A percentile compares a stretch with the other conserved stretches of the same genome.
phyloP scores from a whole-genome alignment of 2,113 vertebrate genomes.

The Andinoacara biseriatus region DNA sequence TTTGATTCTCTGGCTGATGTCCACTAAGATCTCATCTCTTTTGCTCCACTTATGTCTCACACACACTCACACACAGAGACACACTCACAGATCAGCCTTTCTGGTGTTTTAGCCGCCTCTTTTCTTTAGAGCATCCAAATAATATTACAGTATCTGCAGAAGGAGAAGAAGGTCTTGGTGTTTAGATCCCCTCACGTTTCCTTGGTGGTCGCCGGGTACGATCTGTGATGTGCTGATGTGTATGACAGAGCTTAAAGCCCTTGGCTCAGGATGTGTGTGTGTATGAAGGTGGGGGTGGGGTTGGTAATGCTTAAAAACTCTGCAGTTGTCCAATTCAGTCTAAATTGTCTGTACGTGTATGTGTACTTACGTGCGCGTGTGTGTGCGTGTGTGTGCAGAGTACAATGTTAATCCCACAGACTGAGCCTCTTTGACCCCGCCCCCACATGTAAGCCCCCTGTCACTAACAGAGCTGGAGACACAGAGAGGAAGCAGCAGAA shows the following conservation, averaged over 20 bases:
- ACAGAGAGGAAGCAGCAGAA: conserved; percentile 34
- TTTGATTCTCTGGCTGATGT: conserved; percentile 28
- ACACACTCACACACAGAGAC: not conserved
- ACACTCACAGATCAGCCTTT: not conserved
- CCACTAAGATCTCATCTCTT: conserved; percentile 63
- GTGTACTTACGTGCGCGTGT: not conserved
- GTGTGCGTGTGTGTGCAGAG: conserved; percentile 40
- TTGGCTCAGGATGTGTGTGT: conserved; percentile 47
- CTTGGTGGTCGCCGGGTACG: conserved; percentile 9
- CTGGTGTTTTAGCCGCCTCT: not conserved
- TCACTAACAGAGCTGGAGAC: conserved; percentile 41
- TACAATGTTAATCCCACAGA: conserved; percentile 75
- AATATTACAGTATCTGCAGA: not conserved
- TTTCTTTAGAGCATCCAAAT: conserved; percentile 9
- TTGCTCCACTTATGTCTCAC: conserved; percentile 10
- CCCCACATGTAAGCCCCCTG: conserved; percentile 66
- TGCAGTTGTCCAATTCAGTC: conserved; percentile 56
- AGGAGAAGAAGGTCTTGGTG: not conserved
- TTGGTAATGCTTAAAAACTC: conserved; percentile 64
- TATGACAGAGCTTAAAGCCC: conserved; percentile 55
- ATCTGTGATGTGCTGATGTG: conserved; percentile 35
- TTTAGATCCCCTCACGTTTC: conserved; percentile 32
- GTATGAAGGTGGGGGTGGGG: conserved; percentile 63
- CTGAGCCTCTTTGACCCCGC: conserved; percentile 73
- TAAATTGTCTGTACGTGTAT: conserved; percentile 57